Base-by-base conservation (phyloP, 2,113 vertebrate species). In the Ptyas mucosa region DNA sequence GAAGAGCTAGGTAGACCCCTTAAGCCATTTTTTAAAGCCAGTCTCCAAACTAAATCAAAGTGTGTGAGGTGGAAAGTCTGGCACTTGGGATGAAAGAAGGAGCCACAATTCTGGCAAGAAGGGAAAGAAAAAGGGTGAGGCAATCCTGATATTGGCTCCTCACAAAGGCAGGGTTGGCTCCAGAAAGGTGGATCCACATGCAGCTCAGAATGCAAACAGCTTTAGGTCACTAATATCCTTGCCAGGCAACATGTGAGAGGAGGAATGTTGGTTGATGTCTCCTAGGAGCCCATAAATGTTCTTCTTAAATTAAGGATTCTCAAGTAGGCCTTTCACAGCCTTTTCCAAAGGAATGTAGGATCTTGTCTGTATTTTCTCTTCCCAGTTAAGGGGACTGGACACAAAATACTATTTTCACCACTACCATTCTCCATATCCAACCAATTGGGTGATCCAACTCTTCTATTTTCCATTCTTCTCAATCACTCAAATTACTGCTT, bases 81-180 rank as follows among this genome's bases (percentile, higher is more conserved):
- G 54, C 69, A 86, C 46, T 49, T 18, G 1, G 18, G 75, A 90
- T 90, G 92, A 93, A 93, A 90, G 54, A 61, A 20, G 21, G 51
- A 90, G 75, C 75, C 75, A 53, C 55, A 49, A 86, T 85, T 43
- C 88, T 58, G 54, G 92, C 54, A 89, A 75, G 88, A 90, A 86
- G 75, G 55, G 53, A 57, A 89, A 89, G 88, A 90, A 54, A 89
- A 85, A 53, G 20, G 34, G 49, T 52, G 85, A 89, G 57, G 58
- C 57, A 49, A 88, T 89, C 69, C 53, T 86, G 88, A 57, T 81
- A 93, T 6, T 75, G 6, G 54, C 87, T 86, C 75, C 54, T 90
- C 92, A 75, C 75, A 53, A 52, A 93, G 75, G 88, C 92, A 93
- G 88, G 29, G 75, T 29, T 90, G 92, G 92, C 92, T 93, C 75